Percentiles rank a stretch among this genome's conserved stretches.
Evolutionary conservation across 2,797 vertebrate species (phyloP).

Genomic region (Thaleichthys pacificus): DNA sequence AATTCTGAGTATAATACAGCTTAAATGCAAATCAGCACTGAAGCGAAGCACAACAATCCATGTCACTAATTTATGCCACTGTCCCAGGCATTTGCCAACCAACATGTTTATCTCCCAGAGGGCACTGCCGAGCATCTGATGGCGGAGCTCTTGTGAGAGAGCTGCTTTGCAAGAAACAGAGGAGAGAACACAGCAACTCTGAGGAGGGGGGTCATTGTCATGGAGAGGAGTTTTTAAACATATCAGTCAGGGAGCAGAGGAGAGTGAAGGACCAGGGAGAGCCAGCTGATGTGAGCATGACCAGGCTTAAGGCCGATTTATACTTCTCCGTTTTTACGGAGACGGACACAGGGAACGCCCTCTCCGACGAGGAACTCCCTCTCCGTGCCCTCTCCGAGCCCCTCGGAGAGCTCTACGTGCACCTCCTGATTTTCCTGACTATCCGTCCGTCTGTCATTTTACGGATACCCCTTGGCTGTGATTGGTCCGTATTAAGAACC

Average conservation of each 20-base stretch:
- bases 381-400: too few species aligned
- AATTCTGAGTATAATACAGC: constrained; percentile 44
- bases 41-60: constrained; percentile 55
- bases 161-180: constrained; percentile 39
- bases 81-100: constrained; percentile 70
- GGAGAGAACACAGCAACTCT: constrained; percentile 57
- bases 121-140: constrained; percentile 55
- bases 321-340: too few species aligned
- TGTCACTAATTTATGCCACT: constrained; percentile 71
- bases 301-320: too few species aligned
- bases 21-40: constrained; percentile 67
- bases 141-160: constrained; percentile 49
- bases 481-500: too few species aligned
- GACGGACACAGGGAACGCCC: too few species aligned
- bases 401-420: too few species aligned
- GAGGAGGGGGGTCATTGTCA: constrained; percentile 54
- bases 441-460: too few species aligned
- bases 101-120: constrained; percentile 68
- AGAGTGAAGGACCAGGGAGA: constrained; percentile 20
- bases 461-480: too few species aligned
- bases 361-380: too few species aligned
- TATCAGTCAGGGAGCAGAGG: constrained; percentile 19
- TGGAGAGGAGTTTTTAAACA: constrained; percentile 56
- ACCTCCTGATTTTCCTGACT: too few species aligned
- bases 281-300: constrained; percentile 25